phyloP scores from a whole-genome alignment of 2,888 invertebrate genomes.

The Campoplex capitator region DNA sequence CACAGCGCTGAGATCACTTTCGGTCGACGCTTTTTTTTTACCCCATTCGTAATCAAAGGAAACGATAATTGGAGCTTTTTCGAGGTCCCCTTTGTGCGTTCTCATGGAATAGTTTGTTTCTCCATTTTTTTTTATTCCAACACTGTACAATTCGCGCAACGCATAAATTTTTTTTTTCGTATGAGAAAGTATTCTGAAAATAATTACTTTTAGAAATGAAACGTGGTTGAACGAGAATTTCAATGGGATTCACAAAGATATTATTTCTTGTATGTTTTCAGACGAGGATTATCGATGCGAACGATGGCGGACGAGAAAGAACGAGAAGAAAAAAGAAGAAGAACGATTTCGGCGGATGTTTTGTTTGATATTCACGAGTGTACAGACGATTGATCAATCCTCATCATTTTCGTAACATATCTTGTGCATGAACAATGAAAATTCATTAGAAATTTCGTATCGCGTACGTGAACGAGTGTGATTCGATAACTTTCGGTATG shows the following conservation, averaged over 20 bases:
- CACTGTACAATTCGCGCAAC: background rate
- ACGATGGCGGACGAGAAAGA: background rate
- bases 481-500: slow-evolving; percentile 40
- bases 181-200: background rate
- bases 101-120: background rate
- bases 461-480: slow-evolving; percentile 8
- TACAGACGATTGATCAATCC: background rate
- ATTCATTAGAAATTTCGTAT: background rate
- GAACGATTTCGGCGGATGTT: background rate
- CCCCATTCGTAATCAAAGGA: slow-evolving; percentile 9
- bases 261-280: background rate
- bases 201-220: background rate
- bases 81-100: background rate
- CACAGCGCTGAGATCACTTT: background rate
- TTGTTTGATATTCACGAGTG: background rate
- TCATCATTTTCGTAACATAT: background rate
- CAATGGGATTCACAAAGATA: background rate
- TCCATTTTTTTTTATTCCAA: background rate
- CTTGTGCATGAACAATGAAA: background rate
- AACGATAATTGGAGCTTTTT: slow-evolving; percentile 19
- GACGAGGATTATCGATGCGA: background rate
- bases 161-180: background rate
- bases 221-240: background rate
- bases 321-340: background rate
- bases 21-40: slow-evolving; percentile 1